Evolutionary conservation across 2,888 invertebrate species (phyloP), one percentile per base, ranked within the genome.

Genomic region (Tetranychus truncatus): DNA sequence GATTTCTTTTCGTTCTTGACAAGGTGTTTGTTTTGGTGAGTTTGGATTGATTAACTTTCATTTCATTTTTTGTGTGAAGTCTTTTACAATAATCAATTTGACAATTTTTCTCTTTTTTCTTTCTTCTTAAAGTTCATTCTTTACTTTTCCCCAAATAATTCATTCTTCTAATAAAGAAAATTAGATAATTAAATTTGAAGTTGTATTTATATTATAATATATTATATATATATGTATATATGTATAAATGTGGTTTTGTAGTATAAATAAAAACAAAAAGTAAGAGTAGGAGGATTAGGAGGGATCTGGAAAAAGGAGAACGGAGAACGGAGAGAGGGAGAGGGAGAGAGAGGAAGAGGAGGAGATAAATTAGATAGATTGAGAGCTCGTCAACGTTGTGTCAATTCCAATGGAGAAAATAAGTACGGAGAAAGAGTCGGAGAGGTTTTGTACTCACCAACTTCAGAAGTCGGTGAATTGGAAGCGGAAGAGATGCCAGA

Each of bases 281-380:
- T 88, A 86, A 9, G 92, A 91, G 92, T 92, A 84, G 74, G 85
- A 86, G 81, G 77, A 15, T 55, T 15, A 15, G 55, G 67, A 67
- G 67, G n/a, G n/a, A 9, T 9, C n/a, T 8, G 9, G 21, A 67
- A 72, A 78, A 80, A 78, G 79, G 73, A 76, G 46, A 72, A n/a
- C 18, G 72, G 24, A n/a, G n/a, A 24, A 72, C 34, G 34, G 34
- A 65, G 21, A 45, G 46, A 74, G 74, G 18, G 55, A 55, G 74
- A 72, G 72, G 24, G 34, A 21, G 34, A 72, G 72, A 72, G 72
- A 45, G 72, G 11, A 24, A 72, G 72, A 72, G 72, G 8, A 34
- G 34, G 24, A 34, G 72, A 72, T 9, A 18, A 72, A 9, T 9
- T 44, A n/a, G 8, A 44, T 9, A 34, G 9, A 24, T 72, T 45